Evolutionary conservation across 2,888 invertebrate species (phyloP), one percentile per base, ranked within the genome.

Genomic region (Pollenia labialis): DNA sequence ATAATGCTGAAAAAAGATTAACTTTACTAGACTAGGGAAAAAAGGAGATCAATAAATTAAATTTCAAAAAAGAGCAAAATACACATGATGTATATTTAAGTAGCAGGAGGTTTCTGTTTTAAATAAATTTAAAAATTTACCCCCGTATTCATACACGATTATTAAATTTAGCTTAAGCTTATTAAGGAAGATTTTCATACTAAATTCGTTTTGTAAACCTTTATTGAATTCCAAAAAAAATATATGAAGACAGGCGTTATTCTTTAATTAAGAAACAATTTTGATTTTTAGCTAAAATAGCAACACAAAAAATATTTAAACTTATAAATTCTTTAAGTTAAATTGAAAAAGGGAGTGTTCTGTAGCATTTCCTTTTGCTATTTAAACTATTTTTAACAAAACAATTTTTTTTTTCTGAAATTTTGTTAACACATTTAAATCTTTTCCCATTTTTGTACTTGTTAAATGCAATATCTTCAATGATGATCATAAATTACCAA

Each of bases 401-500:
- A 44, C 18, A 32, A 4, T 16, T 32, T 12, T 8, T 48, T 52
- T 44, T 0, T 62, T 56, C 10, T 7, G 23, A 10, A 54, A 71
- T 80, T 58, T 71, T 42, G 60, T 60, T 44, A 7, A n/a, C 50
- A 50, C 23, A 23, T 69, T 83, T 71, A 40, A 76, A 52, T 83
- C 54, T 71, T 77, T 83, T 71, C 60, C 44, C 64, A 83, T 66
- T 77, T 72, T 64, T 44, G 7, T 16, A 54, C 42, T 16, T 52
- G 62, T 71, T 56, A 42, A 77, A 83, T 62, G 18, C n/a, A 48
- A 32, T 56, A 72, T 66, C 42, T n/a, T 50, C 44, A 77, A 54
- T 68, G 42, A 66, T 52, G 72, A 40, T 52, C 77, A 72, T 77
- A 77, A 83, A 77, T 77, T 48, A 83, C 48, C 23, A 18, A 64